Percentiles rank a stretch among this genome's conserved stretches.
These are phyloP conservation scores for Scophthalmus maximus DNA, from an alignment of 2,113 vertebrate species.

Conservation along the genomic window DNA sequence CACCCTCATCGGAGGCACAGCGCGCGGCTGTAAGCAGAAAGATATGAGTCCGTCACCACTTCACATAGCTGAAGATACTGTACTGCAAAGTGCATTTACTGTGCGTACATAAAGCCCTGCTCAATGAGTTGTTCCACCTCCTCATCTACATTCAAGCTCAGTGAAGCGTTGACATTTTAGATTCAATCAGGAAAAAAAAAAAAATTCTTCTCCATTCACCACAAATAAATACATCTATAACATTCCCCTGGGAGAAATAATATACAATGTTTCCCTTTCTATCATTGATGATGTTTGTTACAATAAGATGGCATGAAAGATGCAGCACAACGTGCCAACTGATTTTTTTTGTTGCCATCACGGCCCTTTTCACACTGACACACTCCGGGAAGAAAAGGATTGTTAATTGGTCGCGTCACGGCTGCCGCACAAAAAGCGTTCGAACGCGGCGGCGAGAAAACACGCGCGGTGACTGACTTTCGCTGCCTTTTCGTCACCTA, in stretches of 20 bases:
- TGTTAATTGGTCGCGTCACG: not conserved
- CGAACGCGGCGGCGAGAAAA: not conserved
- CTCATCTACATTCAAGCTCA: not conserved
- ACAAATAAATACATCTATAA: no score
- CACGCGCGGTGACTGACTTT: not conserved
- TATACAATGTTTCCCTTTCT: no score
- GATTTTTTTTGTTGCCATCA: no score
- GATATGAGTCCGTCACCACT: not conserved
- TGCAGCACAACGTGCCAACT: not conserved
- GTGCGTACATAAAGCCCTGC: not conserved
- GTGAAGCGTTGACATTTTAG: not conserved
- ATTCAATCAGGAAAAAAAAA: no score
- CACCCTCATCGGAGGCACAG: slow-evolving; percentile 35
- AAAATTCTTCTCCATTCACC: no score
- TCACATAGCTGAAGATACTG: not conserved
- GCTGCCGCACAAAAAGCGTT: not conserved
- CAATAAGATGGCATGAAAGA: not conserved
- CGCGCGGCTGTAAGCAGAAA: slow-evolving; percentile 25
- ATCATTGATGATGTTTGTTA: no score
- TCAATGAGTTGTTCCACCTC: not conserved
- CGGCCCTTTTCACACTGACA: no score
- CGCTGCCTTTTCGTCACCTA: no score
- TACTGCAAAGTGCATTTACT: not conserved
- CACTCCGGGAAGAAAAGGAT: no score
- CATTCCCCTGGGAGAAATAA: no score